Base-by-base conservation (phyloP, 2,797 vertebrate species). In the Sciurus carolinensis region DNA sequence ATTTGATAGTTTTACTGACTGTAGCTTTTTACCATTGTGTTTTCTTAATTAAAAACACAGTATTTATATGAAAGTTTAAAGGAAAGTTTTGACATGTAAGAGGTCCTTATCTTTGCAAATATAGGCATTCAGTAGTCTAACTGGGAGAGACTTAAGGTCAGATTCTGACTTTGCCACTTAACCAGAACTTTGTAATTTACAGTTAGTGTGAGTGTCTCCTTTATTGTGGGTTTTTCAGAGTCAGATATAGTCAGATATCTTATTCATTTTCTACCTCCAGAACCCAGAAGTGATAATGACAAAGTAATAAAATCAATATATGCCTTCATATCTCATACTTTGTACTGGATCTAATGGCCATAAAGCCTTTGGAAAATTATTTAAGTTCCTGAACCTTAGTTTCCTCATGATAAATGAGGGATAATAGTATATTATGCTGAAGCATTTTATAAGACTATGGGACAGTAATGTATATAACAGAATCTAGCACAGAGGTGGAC, bases 321-420 rank as follows among this genome's bases (percentile, higher is more conserved):
- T 87, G 30, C 11, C 28, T 92, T 18, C 10, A 85, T 72, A 88
- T 82, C 71, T 87, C 28, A 84, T 93, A 30, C 47, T 72, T 30
- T 90, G 14, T 64, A 59, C 54, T 95, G 36, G 30, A 76, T 92
- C 52, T 81, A 22, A 20, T 62, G 39, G 36, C 13, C 54, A 22
- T 77, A 66, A 75, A 24, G 7, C 79, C 33, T 79, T 59, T 73
- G 67, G 24, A 2, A 59, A 93, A 93, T 85, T 54, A 30, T 87
- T 15, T 47, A 57, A 87, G 30, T 30, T 33, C 30, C 13, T 82
- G 67, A 95, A 75, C 72, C n/a, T 72, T 71, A 69, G 14, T 54
- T 94, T 95, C 28, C 33, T 95, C 26, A 77, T 33, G 54, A 59
- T 90, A 93, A 89, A 59, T 89, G 20, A 72, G 18, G 90, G 28